phyloP scores from a whole-genome alignment of 2,888 invertebrate genomes.

The Automeris io region DNA sequence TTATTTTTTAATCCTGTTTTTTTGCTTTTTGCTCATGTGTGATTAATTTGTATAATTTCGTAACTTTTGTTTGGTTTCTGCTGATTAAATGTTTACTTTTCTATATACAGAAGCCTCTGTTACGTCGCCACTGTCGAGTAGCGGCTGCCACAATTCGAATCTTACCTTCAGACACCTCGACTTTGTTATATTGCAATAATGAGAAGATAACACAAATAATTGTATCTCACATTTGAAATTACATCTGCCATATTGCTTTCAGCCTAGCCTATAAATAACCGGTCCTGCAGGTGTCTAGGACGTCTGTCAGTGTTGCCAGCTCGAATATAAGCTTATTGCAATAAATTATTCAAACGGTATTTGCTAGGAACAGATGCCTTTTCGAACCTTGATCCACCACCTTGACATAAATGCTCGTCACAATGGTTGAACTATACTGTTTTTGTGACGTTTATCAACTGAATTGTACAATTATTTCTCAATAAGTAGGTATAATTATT shows the following conservation, averaged over 20 bases:
- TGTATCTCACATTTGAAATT: neutral
- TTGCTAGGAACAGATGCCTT: neutral
- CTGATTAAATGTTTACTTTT: no score
- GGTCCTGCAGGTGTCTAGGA: neutral
- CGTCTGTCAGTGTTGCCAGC: slow-evolving; percentile 2
- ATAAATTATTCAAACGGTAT: neutral
- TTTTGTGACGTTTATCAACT: neutral
- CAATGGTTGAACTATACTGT: neutral
- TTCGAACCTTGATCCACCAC: neutral
- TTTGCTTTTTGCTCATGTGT: no score
- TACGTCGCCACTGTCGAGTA: no score
- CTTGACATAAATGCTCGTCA: slow-evolving; percentile 1
- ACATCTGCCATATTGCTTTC: neutral
- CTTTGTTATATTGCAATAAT: no score
- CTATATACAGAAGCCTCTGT: no score
- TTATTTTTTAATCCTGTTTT: no score
- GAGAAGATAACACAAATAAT: no score
- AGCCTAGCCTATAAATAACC: neutral
- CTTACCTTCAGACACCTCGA: no score
- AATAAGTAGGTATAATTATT: neutral
- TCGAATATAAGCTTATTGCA: neutral
- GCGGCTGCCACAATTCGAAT: no score
- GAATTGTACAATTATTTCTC: neutral
- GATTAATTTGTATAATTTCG: no score
- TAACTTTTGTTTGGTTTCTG: no score